These are phyloP conservation scores for Napeogenes sylphis DNA, from an alignment of 2,888 invertebrate species.

Conservation along the genomic window DNA sequence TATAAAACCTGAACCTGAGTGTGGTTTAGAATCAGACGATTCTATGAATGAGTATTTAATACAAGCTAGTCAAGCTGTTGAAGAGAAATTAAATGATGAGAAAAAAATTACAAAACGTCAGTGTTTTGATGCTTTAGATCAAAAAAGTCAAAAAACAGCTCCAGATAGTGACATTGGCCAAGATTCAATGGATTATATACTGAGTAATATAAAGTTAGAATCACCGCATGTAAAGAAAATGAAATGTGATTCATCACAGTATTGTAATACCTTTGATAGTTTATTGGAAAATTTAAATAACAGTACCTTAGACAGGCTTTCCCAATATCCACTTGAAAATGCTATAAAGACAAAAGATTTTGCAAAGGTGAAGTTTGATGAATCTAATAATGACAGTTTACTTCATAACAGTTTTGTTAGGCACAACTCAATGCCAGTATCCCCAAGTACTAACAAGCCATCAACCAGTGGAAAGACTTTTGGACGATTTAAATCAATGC, in stretches of 20 bases:
- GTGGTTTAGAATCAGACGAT: constrained; percentile 69
- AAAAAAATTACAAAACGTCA: constrained; percentile 44
- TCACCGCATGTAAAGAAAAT: constrained; percentile 50
- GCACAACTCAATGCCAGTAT: constrained; percentile 71
- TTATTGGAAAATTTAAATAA: constrained; percentile 68
- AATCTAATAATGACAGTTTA: constrained; percentile 52
- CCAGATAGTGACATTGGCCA: constrained; percentile 53
- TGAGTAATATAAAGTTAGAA: constrained; percentile 59
- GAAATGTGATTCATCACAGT: constrained; percentile 48
- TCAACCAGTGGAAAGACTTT: constrained; percentile 65
- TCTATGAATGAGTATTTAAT: constrained; percentile 73
- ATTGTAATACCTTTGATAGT: constrained; percentile 69
- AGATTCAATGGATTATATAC: constrained; percentile 64
- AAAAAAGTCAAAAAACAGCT: constrained; percentile 34
- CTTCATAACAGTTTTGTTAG: constrained; percentile 56
- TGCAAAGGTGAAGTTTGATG: constrained; percentile 47
- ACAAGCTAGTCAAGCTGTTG: constrained; percentile 69
- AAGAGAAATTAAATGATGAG: constrained; percentile 54
- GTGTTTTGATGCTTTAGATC: constrained; percentile 38
- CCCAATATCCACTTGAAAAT: constrained; percentile 56
- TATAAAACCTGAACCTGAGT: constrained; percentile 56
- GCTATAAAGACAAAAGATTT: constrained; percentile 34
- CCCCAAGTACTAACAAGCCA: constrained; percentile 56
- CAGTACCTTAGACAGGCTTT: constrained; percentile 61
- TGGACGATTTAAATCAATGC: constrained; percentile 69